These are phyloP conservation scores for Rugalucina vietnamica DNA, from an alignment of 2,888 invertebrate species.

Conservation along the genomic window DNA sequence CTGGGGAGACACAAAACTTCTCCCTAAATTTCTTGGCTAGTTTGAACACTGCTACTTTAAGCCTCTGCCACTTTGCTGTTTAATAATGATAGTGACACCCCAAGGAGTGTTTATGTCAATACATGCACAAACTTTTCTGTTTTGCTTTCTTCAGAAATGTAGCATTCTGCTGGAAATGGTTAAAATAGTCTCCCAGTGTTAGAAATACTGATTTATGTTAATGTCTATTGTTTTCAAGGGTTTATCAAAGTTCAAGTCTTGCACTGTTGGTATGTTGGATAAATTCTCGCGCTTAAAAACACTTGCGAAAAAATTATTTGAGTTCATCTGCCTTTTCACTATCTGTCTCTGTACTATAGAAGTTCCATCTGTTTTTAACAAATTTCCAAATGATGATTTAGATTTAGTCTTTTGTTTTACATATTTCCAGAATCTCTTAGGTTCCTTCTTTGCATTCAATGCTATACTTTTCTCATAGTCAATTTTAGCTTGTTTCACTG, in stretches of 20 bases:
- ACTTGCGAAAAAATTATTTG: slow-evolving; percentile 14
- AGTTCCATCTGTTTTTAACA: not conserved
- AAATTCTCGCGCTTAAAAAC: slow-evolving; percentile 12
- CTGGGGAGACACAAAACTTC: too few relatives aligned
- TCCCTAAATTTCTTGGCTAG: too few relatives aligned
- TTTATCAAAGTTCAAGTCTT: not conserved
- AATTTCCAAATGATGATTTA: not conserved
- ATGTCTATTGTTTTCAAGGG: not conserved
- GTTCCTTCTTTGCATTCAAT: not conserved
- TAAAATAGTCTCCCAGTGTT: too few relatives aligned
- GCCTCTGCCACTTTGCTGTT: too few relatives aligned
- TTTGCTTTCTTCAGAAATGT: too few relatives aligned
- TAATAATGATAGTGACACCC: too few relatives aligned
- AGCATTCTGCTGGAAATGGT: too few relatives aligned
- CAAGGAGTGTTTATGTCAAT: too few relatives aligned
- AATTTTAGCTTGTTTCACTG: not conserved
- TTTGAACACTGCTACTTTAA: too few relatives aligned
- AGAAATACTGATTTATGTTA: not conserved
- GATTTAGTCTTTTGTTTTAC: slow-evolving; percentile 14
- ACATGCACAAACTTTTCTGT: too few relatives aligned
- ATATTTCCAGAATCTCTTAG: slow-evolving; percentile 21
- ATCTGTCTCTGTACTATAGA: not conserved
- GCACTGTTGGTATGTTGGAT: slow-evolving; percentile 2
- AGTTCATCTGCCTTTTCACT: slow-evolving; percentile 10
- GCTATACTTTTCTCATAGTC: slow-evolving; percentile 12